phyloP scores from a whole-genome alignment of 2,888 invertebrate species.

The Sipha maydis region DNA sequence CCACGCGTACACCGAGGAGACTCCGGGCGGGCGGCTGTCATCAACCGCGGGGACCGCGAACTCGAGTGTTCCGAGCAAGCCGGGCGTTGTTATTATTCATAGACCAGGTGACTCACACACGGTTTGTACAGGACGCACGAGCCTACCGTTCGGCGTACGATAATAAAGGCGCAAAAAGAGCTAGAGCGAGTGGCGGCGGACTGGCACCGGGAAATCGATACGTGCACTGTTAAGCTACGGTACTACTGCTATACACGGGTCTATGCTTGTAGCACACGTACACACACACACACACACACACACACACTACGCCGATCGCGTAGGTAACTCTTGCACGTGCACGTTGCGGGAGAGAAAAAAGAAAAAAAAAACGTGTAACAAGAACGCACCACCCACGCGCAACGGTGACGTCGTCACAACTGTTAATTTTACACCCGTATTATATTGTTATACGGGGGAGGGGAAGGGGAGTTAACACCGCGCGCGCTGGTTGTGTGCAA shows the following conservation, averaged over 20 bases:
- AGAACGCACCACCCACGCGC: neutral
- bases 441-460: neutral
- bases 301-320: too few species aligned
- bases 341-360: too few species aligned
- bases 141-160: neutral
- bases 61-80: neutral
- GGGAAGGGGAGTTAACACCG: too few species aligned
- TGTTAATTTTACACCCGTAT: neutral
- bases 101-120: constrained; percentile 35
- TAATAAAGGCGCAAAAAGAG: neutral
- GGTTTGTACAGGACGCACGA: neutral
- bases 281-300: too few species aligned
- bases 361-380: neutral
- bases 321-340: neutral
- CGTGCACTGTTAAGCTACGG: neutral
- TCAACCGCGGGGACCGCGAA: neutral
- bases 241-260: neutral
- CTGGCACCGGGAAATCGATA: neutral
- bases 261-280: neutral
- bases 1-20: too few species aligned
- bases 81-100: constrained; percentile 12
- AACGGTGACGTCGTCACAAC: neutral
- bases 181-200: too few species aligned
- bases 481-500: too few species aligned
- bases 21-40: neutral